A percentile compares a stretch with the other conserved stretches of the same genome.
These are phyloP conservation scores for Pediacus dermestoides DNA, from an alignment of 2,888 invertebrate genomes.

Conservation along the genomic window DNA sequence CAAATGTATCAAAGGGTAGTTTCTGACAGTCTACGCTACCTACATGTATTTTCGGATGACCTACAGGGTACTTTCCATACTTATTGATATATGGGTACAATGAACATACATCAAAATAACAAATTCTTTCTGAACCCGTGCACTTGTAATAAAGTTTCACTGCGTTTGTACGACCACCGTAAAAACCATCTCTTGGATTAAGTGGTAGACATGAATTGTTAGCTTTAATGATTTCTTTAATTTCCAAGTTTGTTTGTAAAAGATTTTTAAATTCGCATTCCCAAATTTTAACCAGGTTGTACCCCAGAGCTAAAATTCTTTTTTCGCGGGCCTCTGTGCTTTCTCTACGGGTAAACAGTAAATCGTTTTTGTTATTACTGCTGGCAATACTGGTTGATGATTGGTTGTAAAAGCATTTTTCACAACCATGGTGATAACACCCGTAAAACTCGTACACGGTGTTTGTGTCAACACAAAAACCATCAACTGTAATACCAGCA, in stretches of 20 bases:
- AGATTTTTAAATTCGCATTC: constrained; percentile 17
- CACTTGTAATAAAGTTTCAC: constrained; percentile 9
- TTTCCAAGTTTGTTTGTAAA: too few species aligned
- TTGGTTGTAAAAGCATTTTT: constrained; percentile 8
- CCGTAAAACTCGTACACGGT: too few species aligned
- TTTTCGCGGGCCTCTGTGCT: too few species aligned
- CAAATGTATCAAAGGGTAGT: too few species aligned
- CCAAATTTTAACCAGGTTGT: constrained; percentile 13
- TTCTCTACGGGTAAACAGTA: constrained; percentile 6
- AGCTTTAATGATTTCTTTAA: too few species aligned
- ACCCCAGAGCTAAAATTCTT: too few species aligned
- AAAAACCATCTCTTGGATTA: constrained; percentile 16
- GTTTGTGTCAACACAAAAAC: constrained; percentile 9
- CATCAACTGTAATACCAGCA: too few species aligned
- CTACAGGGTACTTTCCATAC: too few species aligned
- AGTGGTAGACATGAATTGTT: constrained; percentile 7
- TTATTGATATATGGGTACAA: constrained; percentile 19
- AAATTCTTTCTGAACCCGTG: not conserved
- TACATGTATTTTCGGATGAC: constrained; percentile 14
- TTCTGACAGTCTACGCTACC: constrained; percentile 11
- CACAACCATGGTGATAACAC: too few species aligned
- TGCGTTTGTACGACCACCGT: constrained; percentile 12
- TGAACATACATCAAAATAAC: constrained; percentile 16
- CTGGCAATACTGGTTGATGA: too few species aligned
- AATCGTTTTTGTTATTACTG: constrained; percentile 2